Conservation (phyloP, 2,888 invertebrate species). For the Acrobasis repandana region DNA sequence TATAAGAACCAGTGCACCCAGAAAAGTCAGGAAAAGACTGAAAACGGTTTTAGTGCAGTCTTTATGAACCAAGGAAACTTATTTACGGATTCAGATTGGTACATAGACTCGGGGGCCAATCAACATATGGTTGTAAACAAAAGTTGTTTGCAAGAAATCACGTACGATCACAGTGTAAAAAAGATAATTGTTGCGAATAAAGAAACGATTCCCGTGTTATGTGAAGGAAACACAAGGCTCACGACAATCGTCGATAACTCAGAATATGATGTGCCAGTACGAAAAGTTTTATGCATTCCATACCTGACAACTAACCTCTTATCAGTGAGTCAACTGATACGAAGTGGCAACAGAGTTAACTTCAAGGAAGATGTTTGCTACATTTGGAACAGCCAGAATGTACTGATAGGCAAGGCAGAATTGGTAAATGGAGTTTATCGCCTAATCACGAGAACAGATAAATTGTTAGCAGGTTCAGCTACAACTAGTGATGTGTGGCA, state of each 20-base stretch:
- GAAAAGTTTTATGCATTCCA: slow-evolving; percentile 30
- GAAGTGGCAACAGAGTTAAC: slow-evolving; percentile 32
- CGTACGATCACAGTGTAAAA: not conserved
- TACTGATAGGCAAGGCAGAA: slow-evolving; percentile 26
- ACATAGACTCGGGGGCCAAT: slow-evolving; percentile 30
- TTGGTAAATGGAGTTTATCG: slow-evolving; percentile 32
- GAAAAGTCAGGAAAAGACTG: not conserved
- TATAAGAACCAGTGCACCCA: slow-evolving; percentile 23
- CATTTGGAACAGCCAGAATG: slow-evolving; percentile 22
- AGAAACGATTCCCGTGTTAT: slow-evolving; percentile 3
- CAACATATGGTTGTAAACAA: slow-evolving; percentile 27
- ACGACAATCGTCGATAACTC: slow-evolving; percentile 26
- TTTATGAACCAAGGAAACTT: slow-evolving; percentile 30
- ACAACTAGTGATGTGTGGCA: slow-evolving; percentile 25
- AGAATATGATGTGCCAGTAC: slow-evolving; percentile 31
- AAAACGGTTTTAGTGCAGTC: slow-evolving; percentile 29
- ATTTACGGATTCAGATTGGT: slow-evolving; percentile 28
- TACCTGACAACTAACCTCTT: slow-evolving; percentile 31
- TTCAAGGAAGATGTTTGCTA: slow-evolving; percentile 26
- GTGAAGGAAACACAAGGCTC: slow-evolving; percentile 27
- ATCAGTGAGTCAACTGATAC: slow-evolving; percentile 34
- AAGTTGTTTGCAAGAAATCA: slow-evolving; percentile 10
- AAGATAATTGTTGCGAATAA: slow-evolving; percentile 32
- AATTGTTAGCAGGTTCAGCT: slow-evolving; percentile 15
- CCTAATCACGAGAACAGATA: no score